Conservation (phyloP, 1,140 invertebrate genomes). For the Macrocentrus cingulum region DNA sequence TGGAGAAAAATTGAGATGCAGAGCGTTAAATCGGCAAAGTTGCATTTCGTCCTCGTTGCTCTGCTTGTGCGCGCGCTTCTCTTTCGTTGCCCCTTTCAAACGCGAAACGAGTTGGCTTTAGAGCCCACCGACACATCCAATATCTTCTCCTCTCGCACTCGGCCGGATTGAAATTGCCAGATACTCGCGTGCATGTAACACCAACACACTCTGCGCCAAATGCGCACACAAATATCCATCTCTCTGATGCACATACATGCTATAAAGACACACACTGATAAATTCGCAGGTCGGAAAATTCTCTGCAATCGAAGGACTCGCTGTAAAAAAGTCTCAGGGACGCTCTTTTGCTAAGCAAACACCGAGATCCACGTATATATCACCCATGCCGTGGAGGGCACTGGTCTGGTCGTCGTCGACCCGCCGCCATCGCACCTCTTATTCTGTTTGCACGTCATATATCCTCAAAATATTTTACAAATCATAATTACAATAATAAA, state of each 20-base stretch:
- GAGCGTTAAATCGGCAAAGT: slow-evolving; percentile 7
- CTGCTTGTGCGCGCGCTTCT: no score
- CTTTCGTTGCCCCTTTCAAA: slow-evolving; percentile 16
- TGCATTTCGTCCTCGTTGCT: background rate
- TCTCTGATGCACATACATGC: no score
- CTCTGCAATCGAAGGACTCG: slow-evolving; percentile 14
- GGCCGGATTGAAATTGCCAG: slow-evolving; percentile 13
- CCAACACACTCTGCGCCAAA: background rate
- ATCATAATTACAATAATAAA: no score
- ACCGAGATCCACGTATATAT: background rate
- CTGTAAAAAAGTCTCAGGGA: slow-evolving; percentile 16
- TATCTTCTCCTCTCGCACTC: slow-evolving; percentile 16
- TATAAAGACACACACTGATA: background rate
- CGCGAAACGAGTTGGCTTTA: slow-evolving; percentile 21
- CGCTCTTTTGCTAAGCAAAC: slow-evolving; percentile 5
- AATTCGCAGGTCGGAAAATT: slow-evolving; percentile 10
- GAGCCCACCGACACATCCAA: slow-evolving; percentile 18
- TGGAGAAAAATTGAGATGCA: slow-evolving; percentile 19
- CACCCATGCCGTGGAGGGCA: background rate
- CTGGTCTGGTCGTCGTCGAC: no score
- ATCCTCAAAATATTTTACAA: no score
- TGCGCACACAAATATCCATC: background rate
- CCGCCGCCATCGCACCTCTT: no score
- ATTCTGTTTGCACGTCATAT: no score
- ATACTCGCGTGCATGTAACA: slow-evolving; percentile 8